Conservation (phyloP, 2,888 invertebrate genomes). For the Mesodorylaimus sp. region DNA sequence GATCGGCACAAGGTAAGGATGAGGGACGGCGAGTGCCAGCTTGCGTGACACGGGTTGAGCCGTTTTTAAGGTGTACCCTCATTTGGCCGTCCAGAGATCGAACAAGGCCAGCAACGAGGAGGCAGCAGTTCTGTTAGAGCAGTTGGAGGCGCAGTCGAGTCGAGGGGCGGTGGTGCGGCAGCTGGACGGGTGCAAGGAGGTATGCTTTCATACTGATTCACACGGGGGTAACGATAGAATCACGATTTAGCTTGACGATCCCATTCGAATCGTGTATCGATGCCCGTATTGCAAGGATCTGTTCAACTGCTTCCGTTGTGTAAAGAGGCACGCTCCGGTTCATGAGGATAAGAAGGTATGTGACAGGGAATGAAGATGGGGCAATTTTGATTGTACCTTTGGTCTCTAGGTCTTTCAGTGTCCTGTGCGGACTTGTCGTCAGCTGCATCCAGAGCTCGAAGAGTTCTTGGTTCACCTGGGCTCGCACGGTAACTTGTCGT, state of each 20-base stretch:
- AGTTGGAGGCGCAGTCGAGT: too few species aligned
- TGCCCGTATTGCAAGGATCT: neutral
- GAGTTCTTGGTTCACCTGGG: neutral
- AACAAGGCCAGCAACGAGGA: too few species aligned
- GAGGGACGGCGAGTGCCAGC: neutral
- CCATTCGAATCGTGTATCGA: neutral
- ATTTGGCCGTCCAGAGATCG: too few species aligned
- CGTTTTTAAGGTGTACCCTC: neutral
- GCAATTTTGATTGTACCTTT: neutral
- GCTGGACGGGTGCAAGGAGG: too few species aligned
- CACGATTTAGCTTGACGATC: too few species aligned
- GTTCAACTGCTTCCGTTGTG: neutral
- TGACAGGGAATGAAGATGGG: neutral
- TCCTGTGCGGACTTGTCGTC: neutral
- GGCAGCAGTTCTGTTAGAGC: too few species aligned
- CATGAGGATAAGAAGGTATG: neutral
- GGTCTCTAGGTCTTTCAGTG: neutral
- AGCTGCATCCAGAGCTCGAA: neutral
- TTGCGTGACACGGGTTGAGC: too few species aligned
- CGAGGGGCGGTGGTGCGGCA: too few species aligned
- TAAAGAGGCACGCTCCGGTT: neutral
- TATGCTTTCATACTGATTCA: too few species aligned
- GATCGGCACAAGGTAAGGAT: conserved; percentile 3
- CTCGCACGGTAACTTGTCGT: neutral
- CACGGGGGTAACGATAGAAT: too few species aligned